Evolutionary conservation across 2,113 vertebrate genomes (phyloP).

Genomic region (Calidris pugnax): DNA sequence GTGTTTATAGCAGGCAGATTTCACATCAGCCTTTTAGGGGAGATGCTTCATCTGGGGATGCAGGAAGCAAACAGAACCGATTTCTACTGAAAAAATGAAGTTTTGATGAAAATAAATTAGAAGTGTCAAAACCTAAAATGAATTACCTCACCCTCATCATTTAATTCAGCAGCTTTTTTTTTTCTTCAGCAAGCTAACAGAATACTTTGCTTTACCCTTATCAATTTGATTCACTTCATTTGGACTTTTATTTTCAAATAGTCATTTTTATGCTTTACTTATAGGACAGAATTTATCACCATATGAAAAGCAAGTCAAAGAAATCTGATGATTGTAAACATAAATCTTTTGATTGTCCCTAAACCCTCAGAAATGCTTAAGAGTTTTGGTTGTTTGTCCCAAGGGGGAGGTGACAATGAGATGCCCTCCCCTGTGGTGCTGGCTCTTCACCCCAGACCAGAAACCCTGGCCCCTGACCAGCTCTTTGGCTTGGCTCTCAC

Average conservation of each 20-base stretch:
- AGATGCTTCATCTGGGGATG: neutral
- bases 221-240: neutral
- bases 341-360: neutral
- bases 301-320: slow-evolving; percentile 9
- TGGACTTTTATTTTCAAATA: slow-evolving; percentile 12
- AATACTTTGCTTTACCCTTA: neutral
- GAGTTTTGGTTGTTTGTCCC: neutral
- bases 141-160: neutral
- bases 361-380: neutral
- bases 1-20: neutral
- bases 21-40: neutral
- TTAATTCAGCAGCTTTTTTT: neutral
- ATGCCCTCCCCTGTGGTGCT: neutral
- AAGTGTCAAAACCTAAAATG: neutral
- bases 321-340: neutral
- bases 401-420: neutral
- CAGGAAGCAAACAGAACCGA: neutral
- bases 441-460: neutral
- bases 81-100: neutral
- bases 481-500: neutral
- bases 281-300: slow-evolving; percentile 3
- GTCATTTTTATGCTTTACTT: neutral
- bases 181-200: neutral
- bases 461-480: neutral
- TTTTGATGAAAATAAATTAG: slow-evolving; percentile 35